Base-by-base conservation (phyloP, 2,888 invertebrate species). In the Cryptocephalus primarius region DNA sequence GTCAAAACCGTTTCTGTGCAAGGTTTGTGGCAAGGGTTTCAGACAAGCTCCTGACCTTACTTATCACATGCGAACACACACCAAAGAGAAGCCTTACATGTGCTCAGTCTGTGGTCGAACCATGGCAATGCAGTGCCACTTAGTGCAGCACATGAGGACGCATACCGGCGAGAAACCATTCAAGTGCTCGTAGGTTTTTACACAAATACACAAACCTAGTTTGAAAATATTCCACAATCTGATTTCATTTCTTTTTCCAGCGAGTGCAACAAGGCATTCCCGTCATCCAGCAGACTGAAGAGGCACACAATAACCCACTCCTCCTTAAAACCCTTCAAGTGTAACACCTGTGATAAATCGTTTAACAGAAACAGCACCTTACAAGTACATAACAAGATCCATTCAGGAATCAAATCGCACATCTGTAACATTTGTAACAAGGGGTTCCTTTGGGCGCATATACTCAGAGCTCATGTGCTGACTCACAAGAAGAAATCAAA, bases 21-120 rank as follows among this genome's bases (percentile, higher is more conserved):
- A 53, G 10, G 52, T 55, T 43, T 62, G 56, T 45, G 61, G 63
- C 14, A 60, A 64, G 56, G 59, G 58, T 2, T 61, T 60, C 38
- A 52, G 51, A 47, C 50, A 53, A 51, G 45, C 49, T 11, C 61
- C 65, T 1, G 65, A 65, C 55, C 55, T 67, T 33, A 56, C 60
- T 11, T 66, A 66, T 45, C 68, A 68, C 47, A 66, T 67, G 66
- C 53, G 66, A 38, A 64, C 64, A 1, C 67, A 68, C 45, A 67
- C 65, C 8, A 64, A 67, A 53, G 66, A 66, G 53, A 60, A 62
- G 47, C 64, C 65, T 2, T 68, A 65, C 50, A 63, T 65, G 63
- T 68, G 68, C 50, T 64, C 56, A 42, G 53, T 65, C 11, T 68
- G 68, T 48, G 65, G 64, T 4, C 68, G 66, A 54, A 61, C 60